Evolutionary conservation across 2,113 vertebrate genomes (phyloP).

Genomic region (Hucho hucho): DNA sequence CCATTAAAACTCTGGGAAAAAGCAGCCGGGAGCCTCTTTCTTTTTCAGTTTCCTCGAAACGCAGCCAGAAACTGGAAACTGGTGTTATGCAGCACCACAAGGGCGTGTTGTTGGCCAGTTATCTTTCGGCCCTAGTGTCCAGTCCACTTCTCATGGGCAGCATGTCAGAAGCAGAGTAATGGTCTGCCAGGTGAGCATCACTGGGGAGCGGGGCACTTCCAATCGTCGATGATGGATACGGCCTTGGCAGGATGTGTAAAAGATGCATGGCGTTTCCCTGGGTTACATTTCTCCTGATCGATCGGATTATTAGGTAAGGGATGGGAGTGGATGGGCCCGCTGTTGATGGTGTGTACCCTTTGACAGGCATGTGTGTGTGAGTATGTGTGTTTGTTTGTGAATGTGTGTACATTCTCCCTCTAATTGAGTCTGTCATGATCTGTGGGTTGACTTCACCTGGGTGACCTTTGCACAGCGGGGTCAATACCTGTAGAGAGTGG

Average conservation of each 20-base stretch:
- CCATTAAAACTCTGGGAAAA: constrained; percentile 22
- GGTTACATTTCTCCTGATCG: constrained; percentile 33
- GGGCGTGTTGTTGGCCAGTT: neutral
- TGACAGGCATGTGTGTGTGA: neutral
- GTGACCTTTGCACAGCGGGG: constrained; percentile 11
- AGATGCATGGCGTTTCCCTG: constrained; percentile 43
- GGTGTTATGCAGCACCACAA: constrained; percentile 3
- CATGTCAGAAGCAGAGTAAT: constrained; percentile 57
- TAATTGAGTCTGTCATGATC: constrained; percentile 32
- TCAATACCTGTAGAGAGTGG: constrained; percentile 4
- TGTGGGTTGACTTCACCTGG: constrained; percentile 26
- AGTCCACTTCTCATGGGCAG: constrained; percentile 24
- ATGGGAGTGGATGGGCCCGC: neutral
- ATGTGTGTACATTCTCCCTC: neutral
- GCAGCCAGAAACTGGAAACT: neutral
- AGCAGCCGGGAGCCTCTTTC: neutral
- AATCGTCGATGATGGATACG: constrained; percentile 56
- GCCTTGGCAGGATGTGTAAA: constrained; percentile 45
- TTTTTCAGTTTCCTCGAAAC: too few relatives aligned
- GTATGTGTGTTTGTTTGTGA: constrained; percentile 1
- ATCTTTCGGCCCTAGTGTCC: neutral
- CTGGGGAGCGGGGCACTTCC: constrained; percentile 39
- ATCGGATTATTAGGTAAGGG: constrained; percentile 9
- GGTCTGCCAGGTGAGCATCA: constrained; percentile 55
- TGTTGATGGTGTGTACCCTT: neutral